These are phyloP conservation scores for Camarhynchus parvulus DNA, from an alignment of 2,113 vertebrate genomes.

Conservation along the genomic window DNA sequence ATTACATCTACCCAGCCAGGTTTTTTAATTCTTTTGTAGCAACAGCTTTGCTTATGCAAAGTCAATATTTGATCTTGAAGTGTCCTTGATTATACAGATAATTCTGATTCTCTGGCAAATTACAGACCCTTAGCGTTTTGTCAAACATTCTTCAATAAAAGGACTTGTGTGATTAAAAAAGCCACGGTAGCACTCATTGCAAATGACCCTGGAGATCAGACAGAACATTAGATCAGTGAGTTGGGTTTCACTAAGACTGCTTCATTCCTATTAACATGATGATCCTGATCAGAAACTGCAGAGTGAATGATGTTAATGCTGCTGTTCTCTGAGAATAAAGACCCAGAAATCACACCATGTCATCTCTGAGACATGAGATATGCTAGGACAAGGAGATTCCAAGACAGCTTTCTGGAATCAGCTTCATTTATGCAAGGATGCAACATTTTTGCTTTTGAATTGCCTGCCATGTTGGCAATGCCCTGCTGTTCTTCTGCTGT, in stretches of 20 bases:
- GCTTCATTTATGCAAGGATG: neutral
- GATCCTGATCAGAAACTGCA: neutral
- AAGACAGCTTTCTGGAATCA: neutral
- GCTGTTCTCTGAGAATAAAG: neutral
- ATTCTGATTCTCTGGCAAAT: slow-evolving; percentile 17
- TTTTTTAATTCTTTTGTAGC: neutral
- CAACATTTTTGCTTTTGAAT: neutral
- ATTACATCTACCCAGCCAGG: neutral
- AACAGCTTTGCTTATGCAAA: neutral
- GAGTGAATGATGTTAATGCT: neutral
- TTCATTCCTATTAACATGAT: neutral
- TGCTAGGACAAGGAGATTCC: neutral
- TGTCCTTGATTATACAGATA: neutral
- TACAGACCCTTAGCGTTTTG: slow-evolving; percentile 4
- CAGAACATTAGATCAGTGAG: neutral
- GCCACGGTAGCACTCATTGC: accelerated
- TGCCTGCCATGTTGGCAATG: neutral
- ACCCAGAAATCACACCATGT: neutral
- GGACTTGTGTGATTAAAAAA: neutral
- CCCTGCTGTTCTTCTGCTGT: neutral
- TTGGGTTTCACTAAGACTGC: neutral
- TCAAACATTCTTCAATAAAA: neutral
- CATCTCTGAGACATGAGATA: neutral
- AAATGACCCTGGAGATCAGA: slow-evolving; percentile 6
- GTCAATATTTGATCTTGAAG: slow-evolving; percentile 4